A percentile compares a stretch with the other conserved stretches of the same genome.
phyloP scores from a whole-genome alignment of 1,140 invertebrate species.

The Tetranychus urticae region DNA sequence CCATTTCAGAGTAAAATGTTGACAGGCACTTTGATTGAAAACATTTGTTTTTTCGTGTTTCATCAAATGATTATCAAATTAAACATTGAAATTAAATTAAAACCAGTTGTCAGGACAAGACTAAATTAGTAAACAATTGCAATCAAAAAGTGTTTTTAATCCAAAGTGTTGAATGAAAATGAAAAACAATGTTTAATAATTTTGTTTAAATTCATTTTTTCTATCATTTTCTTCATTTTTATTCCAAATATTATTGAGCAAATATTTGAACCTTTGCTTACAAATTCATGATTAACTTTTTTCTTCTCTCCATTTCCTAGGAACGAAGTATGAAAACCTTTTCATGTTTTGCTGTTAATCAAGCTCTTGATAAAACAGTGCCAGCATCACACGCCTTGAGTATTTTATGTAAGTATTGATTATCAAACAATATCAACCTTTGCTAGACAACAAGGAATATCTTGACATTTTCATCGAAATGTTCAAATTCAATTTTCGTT shows the following conservation, averaged over 20 bases:
- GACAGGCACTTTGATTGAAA: too few species aligned
- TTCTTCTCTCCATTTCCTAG: slow-evolving; percentile 15
- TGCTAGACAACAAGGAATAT: not conserved
- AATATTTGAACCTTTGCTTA: not conserved
- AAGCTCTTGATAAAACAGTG: slow-evolving; percentile 52
- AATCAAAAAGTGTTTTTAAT: too few species aligned
- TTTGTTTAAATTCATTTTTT: too few species aligned
- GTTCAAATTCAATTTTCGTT: not conserved
- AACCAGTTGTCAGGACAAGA: too few species aligned
- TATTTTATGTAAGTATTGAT: slow-evolving; percentile 57
- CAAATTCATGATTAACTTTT: not conserved
- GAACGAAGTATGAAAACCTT: slow-evolving; percentile 45
- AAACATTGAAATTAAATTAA: too few species aligned
- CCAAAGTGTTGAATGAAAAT: too few species aligned
- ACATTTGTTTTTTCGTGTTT: too few species aligned
- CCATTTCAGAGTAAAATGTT: too few species aligned
- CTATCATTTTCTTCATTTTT: not conserved
- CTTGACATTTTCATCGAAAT: not conserved
- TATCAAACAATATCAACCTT: too few species aligned
- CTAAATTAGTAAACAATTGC: too few species aligned
- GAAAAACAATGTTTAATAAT: too few species aligned
- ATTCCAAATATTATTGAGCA: not conserved
- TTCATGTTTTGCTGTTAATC: slow-evolving; percentile 54
- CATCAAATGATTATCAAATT: too few species aligned
- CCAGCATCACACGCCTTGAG: slow-evolving; percentile 66